phyloP scores from a whole-genome alignment of 2,113 vertebrate genomes.

The Lepus americanus region DNA sequence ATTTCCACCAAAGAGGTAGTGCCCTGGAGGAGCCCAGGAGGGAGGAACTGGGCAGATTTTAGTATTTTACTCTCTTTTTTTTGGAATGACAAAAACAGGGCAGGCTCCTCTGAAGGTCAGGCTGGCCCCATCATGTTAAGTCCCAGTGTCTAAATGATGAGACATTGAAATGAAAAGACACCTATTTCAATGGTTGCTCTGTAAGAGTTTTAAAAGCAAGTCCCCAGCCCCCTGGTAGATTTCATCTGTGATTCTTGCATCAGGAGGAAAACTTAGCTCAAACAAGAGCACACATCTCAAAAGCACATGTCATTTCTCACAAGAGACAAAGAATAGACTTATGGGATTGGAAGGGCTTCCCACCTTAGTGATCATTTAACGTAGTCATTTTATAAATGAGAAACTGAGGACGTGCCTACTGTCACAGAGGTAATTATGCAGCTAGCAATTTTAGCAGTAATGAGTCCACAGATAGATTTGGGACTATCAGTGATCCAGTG shows the following conservation, averaged over 20 bases:
- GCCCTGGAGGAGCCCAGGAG: conserved; percentile 74
- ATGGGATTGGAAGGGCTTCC: conserved; percentile 48
- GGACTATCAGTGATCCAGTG: neutral
- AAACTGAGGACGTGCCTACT: conserved; percentile 60
- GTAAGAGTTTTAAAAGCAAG: conserved; percentile 69
- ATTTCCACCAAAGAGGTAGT: conserved; percentile 80
- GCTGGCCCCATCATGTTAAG: conserved; percentile 34
- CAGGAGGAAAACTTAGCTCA: neutral
- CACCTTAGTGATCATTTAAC: conserved; percentile 58
- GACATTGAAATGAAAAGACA: conserved; percentile 83
- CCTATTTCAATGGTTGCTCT: conserved; percentile 81
- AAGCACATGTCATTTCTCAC: conserved; percentile 31
- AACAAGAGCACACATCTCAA: neutral
- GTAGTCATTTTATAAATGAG: conserved; percentile 57
- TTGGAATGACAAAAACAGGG: conserved; percentile 78
- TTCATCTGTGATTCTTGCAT: conserved; percentile 51
- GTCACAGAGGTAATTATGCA: conserved; percentile 61
- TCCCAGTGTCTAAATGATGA: conserved; percentile 67
- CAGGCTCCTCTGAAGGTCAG: conserved; percentile 81
- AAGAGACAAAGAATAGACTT: conserved; percentile 38
- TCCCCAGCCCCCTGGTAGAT: neutral
- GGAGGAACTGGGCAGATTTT: conserved; percentile 77
- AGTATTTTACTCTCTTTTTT: conserved; percentile 78
- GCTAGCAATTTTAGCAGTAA: conserved; percentile 54
- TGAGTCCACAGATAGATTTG: conserved; percentile 23